Evolutionary conservation across 2,113 vertebrate species (phyloP), one percentile per base, ranked within the genome.

Genomic region (Sphaerodactylus townsendi): DNA sequence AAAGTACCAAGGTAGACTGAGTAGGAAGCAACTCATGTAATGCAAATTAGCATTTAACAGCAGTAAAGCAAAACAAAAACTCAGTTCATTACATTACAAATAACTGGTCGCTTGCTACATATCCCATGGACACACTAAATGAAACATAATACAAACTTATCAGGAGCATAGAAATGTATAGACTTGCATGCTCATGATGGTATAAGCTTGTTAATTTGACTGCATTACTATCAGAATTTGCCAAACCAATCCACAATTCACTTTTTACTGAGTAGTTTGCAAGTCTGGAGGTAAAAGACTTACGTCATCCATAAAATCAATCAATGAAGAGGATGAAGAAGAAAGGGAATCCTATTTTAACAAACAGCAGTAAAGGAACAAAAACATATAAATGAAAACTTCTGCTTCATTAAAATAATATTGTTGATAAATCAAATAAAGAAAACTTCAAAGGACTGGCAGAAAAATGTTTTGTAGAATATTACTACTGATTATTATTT

Each of bases 301-400:
- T 98, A 98, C 97, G 94, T 98, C 97, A 97, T 98, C 97, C 97
- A 98, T 98, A 98, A 98, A 98, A 96, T 98, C 97, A 98, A 97
- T 97, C 98, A 98, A 97, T 97, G 97, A 99, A 92, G 97, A 98
- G 93, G 98, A 98, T 90, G 97, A 97, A 93, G 98, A 98, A 90
- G 98, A 98, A 96, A 97, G 97, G 94, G 97, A 98, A 95, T 98
- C 98, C 98, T 99, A 97, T 96, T 94, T 96, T 95, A 96, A 94
- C 94, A 95, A 95, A 96, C 93, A 96, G 96, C 96, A 96, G 94
- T 95, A 94, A 97, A 95, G 93, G 94, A 94, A 95, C 89, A 96
- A 92, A 94, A 80, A 95, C 93, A 97, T 92, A 95, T 92, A 94
- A 93, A 93, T 96, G 90, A 96, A 96, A 93, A 90, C 89, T 84